These are phyloP conservation scores for Octodonta nipae DNA, from an alignment of 2,888 invertebrate genomes.

Conservation along the genomic window DNA sequence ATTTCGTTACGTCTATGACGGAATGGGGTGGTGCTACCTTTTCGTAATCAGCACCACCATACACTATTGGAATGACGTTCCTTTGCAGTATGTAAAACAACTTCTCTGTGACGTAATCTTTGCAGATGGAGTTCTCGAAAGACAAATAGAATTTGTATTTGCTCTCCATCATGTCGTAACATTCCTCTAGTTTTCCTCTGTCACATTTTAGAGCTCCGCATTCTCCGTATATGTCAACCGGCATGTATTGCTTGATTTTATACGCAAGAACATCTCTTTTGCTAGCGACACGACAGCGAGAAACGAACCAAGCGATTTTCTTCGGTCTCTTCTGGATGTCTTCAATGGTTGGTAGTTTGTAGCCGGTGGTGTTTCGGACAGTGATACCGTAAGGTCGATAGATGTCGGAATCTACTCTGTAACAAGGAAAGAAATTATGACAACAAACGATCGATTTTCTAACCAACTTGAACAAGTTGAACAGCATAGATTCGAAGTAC, in stretches of 20 bases:
- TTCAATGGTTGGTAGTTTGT: slow-evolving; percentile 14
- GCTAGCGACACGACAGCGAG: slow-evolving; percentile 39
- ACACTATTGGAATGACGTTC: slow-evolving; percentile 51
- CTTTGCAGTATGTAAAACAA: slow-evolving; percentile 44
- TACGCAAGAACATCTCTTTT: slow-evolving; percentile 34
- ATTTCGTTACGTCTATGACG: slow-evolving; percentile 45
- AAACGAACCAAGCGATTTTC: slow-evolving; percentile 45
- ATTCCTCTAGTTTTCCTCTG: slow-evolving; percentile 24
- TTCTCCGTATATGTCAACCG: slow-evolving; percentile 48
- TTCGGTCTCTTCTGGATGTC: slow-evolving; percentile 30
- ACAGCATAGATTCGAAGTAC: no score
- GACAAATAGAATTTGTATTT: slow-evolving; percentile 58
- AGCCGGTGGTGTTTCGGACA: slow-evolving; percentile 12
- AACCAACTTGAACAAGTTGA: no score
- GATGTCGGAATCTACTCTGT: slow-evolving; percentile 31
- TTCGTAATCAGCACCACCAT: slow-evolving; percentile 49
- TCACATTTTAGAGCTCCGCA: slow-evolving; percentile 40
- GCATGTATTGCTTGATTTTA: slow-evolving; percentile 42
- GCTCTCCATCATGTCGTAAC: slow-evolving; percentile 36
- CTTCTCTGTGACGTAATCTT: slow-evolving; percentile 51
- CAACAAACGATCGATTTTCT: no score
- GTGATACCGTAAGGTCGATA: slow-evolving; percentile 32
- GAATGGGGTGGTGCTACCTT: slow-evolving; percentile 40
- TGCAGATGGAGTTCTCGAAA: slow-evolving; percentile 57
- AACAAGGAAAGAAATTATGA: slow-evolving; percentile 1